Evolutionary conservation across 2,113 vertebrate species (phyloP).

Genomic region (Gobio gobio): DNA sequence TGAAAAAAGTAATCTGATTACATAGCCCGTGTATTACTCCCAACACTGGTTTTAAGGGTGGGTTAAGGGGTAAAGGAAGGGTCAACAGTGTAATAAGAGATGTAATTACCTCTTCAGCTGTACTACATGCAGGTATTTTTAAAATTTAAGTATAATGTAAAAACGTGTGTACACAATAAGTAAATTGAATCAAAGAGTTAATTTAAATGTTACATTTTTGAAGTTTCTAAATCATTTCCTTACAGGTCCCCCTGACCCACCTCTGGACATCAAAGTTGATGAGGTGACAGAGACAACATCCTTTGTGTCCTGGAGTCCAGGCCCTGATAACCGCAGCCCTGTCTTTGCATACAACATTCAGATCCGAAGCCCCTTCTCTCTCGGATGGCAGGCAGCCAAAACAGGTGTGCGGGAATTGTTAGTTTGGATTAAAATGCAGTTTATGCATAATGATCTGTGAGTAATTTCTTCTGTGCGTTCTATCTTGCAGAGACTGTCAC

Average conservation of each 20-base stretch:
- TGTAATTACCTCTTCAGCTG: too few species aligned
- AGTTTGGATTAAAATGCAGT: neutral
- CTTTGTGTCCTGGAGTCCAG: conserved; percentile 89
- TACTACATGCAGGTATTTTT: too few species aligned
- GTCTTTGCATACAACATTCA: conserved; percentile 90
- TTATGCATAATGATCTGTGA: neutral
- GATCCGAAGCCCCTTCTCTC: conserved; percentile 91
- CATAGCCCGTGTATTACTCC: too few species aligned
- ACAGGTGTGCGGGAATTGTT: conserved; percentile 78
- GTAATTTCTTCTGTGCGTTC: neutral
- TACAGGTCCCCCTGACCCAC: conserved; percentile 90
- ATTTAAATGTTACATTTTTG: neutral
- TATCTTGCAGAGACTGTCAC: too few species aligned
- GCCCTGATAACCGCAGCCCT: conserved; percentile 92
- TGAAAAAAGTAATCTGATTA: too few species aligned
- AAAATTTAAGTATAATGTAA: too few species aligned
- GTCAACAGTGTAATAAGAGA: too few species aligned
- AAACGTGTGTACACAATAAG: too few species aligned
- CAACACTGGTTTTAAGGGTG: too few species aligned
- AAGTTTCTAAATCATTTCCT: neutral
- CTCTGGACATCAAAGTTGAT: conserved; percentile 88
- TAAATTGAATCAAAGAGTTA: too few species aligned
- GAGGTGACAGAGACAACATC: conserved; percentile 88
- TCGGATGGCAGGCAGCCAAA: conserved; percentile 93
- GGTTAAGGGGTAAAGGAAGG: too few species aligned